phyloP scores from a whole-genome alignment of 2,113 vertebrate species.

The Falcunculus frontatus region DNA sequence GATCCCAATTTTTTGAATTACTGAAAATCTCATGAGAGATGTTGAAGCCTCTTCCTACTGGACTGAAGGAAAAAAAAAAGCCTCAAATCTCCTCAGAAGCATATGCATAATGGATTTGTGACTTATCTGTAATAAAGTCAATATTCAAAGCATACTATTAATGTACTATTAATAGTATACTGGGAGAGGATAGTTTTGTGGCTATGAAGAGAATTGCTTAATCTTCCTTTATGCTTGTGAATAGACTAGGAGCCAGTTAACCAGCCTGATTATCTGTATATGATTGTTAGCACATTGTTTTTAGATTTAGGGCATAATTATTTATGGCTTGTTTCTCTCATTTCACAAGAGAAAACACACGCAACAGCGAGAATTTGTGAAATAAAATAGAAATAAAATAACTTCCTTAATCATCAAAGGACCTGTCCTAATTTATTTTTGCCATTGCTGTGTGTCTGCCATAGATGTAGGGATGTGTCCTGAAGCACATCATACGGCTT shows the following conservation, averaged over 20 bases:
- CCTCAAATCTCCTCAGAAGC: not conserved
- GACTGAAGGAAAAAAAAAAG: not conserved
- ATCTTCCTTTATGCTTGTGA: not conserved
- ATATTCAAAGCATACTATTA: not conserved
- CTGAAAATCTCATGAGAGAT: not conserved
- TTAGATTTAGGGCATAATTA: not conserved
- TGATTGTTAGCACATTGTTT: not conserved
- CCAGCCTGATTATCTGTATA: not conserved
- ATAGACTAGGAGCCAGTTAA: not conserved
- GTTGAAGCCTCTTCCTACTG: not conserved
- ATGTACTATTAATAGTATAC: not conserved
- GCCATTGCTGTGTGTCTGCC: not conserved
- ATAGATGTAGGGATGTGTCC: not conserved
- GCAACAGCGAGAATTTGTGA: not conserved
- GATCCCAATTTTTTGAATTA: not conserved
- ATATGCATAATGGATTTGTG: not conserved
- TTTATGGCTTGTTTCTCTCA: not conserved
- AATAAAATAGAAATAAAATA: not conserved
- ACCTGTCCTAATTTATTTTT: not conserved
- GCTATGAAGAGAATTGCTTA: not conserved
- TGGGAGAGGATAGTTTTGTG: not conserved
- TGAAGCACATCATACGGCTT: not conserved
- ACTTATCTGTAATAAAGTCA: not conserved
- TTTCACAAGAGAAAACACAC: not conserved
- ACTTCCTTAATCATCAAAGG: not conserved